These are phyloP conservation scores for Meghimatium bilineatum DNA, from an alignment of 2,888 invertebrate genomes.

Conservation along the genomic window DNA sequence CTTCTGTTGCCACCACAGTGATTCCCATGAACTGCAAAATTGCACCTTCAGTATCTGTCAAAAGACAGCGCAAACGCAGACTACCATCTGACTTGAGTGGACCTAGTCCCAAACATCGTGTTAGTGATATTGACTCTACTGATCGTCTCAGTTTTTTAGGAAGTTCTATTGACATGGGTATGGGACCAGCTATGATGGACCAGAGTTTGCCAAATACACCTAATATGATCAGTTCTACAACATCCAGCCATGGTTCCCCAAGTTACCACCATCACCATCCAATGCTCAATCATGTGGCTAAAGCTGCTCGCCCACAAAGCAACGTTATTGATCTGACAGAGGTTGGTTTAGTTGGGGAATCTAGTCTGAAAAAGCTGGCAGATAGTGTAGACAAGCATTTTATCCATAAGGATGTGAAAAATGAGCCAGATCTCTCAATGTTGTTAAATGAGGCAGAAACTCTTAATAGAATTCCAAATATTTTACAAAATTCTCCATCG, in stretches of 20 bases:
- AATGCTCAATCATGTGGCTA: slow-evolving; percentile 45
- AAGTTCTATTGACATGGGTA: slow-evolving; percentile 53
- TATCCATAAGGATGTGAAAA: slow-evolving; percentile 58
- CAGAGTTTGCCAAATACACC: slow-evolving; percentile 31
- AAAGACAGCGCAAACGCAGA: slow-evolving; percentile 66
- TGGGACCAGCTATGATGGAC: slow-evolving; percentile 27
- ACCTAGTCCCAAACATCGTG: slow-evolving; percentile 75
- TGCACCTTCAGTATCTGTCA: slow-evolving; percentile 22
- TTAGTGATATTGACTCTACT: slow-evolving; percentile 60
- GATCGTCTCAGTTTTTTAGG: slow-evolving; percentile 54
- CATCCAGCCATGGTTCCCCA: slow-evolving; percentile 28
- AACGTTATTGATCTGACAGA: slow-evolving; percentile 69
- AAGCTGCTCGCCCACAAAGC: slow-evolving; percentile 52
- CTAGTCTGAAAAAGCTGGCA: slow-evolving; percentile 65
- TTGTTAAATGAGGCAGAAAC: slow-evolving; percentile 50
- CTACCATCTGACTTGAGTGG: slow-evolving; percentile 68
- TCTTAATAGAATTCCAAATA: slow-evolving; percentile 45
- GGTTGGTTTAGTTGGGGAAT: slow-evolving; percentile 59
- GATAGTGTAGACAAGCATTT: slow-evolving; percentile 63
- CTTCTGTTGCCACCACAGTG: slow-evolving; percentile 51
- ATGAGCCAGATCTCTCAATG: slow-evolving; percentile 58
- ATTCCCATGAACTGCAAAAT: slow-evolving; percentile 47
- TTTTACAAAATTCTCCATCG: slow-evolving; percentile 52
- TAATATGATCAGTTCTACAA: slow-evolving; percentile 24
- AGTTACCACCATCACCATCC: slow-evolving; percentile 42